Evolutionary conservation across 2,113 vertebrate species (phyloP).

Genomic region (Hippolais icterina): DNA sequence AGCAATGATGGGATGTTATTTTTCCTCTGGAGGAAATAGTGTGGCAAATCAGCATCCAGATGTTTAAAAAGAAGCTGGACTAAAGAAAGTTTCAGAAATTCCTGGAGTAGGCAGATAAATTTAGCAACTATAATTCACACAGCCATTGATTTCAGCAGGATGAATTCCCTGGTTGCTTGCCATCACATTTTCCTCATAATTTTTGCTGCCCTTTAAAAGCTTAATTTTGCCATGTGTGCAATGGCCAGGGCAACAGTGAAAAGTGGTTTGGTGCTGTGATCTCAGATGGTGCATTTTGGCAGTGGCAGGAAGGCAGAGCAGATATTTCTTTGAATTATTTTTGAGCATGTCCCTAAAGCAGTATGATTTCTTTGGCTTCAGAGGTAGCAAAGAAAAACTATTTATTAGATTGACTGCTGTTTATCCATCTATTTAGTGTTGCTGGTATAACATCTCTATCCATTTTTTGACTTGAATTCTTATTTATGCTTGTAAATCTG

Average conservation of each 20-base stretch:
- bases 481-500: constrained; percentile 26
- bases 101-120: neutral
- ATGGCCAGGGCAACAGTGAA: neutral
- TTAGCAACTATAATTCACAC: neutral
- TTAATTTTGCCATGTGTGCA: neutral
- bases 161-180: neutral
- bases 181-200: neutral
- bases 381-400: neutral
- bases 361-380: neutral
- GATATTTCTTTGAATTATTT: neutral
- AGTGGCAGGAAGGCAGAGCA: neutral
- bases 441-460: neutral
- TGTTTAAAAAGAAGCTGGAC: neutral
- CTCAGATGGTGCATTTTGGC: neutral
- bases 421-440: constrained; percentile 23
- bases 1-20: neutral
- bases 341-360: neutral
- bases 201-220: neutral
- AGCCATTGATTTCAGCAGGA: constrained; percentile 2
- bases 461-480: constrained; percentile 10
- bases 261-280: neutral
- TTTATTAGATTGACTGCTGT: neutral
- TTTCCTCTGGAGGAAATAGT: neutral
- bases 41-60: neutral
- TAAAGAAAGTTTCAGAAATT: neutral